phyloP scores from a whole-genome alignment of 2,113 vertebrate genomes.

The Castor canadensis region DNA sequence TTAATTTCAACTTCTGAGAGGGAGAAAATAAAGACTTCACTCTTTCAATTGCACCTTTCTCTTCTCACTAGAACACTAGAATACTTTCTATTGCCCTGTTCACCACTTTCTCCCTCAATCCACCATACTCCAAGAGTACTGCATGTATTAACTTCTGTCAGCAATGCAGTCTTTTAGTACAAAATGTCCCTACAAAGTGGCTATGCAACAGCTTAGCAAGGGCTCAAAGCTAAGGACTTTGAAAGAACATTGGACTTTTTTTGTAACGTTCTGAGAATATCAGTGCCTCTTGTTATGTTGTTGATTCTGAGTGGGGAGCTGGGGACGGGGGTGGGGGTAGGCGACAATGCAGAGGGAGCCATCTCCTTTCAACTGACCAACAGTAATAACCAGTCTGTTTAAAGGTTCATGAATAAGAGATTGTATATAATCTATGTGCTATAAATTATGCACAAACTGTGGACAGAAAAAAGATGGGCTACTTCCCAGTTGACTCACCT shows the following conservation, averaged over 20 bases:
- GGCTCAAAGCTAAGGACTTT: not conserved
- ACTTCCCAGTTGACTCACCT: constrained; percentile 49
- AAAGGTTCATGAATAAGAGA: constrained; percentile 73
- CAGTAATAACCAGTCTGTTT: constrained; percentile 63
- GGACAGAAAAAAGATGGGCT: not conserved
- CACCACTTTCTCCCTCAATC: not conserved
- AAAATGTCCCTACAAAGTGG: not conserved
- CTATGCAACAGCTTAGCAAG: not conserved
- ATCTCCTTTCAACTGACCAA: constrained; percentile 66
- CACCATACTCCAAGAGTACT: not conserved
- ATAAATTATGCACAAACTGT: constrained; percentile 76
- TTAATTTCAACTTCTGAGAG: constrained; percentile 31
- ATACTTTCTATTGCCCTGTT: not conserved
- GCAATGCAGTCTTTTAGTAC: not conserved
- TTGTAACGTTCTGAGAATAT: constrained; percentile 26
- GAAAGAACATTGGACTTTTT: not conserved
- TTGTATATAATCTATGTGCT: constrained; percentile 64
- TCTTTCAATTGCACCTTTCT: not conserved
- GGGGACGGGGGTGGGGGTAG: not conserved
- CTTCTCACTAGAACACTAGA: too few relatives aligned
- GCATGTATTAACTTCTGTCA: not conserved
- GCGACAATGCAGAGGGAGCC: not conserved
- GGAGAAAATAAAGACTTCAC: constrained; percentile 1
- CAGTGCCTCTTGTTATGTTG: constrained; percentile 23
- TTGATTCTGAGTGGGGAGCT: too few relatives aligned